Conservation (phyloP, 2,113 vertebrate genomes). For the Centropristis striata region DNA sequence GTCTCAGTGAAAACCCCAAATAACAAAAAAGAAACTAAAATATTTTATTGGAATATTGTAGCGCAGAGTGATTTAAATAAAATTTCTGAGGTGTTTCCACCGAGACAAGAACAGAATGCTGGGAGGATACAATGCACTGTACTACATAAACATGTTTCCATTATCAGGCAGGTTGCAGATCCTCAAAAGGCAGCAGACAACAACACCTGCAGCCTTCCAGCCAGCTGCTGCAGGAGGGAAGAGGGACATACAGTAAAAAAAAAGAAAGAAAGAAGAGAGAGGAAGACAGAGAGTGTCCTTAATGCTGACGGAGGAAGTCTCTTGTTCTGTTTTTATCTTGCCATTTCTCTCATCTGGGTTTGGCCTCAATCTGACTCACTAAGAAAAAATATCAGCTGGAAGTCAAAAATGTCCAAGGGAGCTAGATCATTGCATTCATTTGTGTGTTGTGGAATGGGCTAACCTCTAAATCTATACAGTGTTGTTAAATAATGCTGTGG, state of each 20-base stretch:
- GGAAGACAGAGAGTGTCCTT: slow-evolving; percentile 19
- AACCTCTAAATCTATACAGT: neutral
- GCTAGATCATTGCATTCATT: neutral
- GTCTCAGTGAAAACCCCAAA: neutral
- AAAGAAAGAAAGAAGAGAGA: neutral
- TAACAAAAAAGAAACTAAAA: neutral
- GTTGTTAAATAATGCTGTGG: neutral
- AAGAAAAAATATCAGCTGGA: neutral
- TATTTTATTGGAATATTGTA: neutral
- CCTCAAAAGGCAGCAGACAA: slow-evolving; percentile 41
- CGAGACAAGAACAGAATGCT: slow-evolving; percentile 22
- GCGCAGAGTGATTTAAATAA: neutral
- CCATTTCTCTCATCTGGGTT: slow-evolving; percentile 41
- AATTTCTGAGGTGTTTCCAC: neutral
- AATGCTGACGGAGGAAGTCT: slow-evolving; percentile 52
- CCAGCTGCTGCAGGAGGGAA: slow-evolving; percentile 33
- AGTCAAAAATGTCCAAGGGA: neutral
- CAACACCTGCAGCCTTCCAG: slow-evolving; percentile 51
- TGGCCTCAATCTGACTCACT: slow-evolving; percentile 48
- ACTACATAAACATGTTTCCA: slow-evolving; percentile 16
- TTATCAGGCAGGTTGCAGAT: slow-evolving; percentile 42
- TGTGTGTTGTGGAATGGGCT: neutral
- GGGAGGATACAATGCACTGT: neutral
- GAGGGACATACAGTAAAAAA: neutral
- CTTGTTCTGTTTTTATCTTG: slow-evolving; percentile 26